Conservation (phyloP, 2,113 vertebrate species). For the Petrocephalus zakoni region DNA sequence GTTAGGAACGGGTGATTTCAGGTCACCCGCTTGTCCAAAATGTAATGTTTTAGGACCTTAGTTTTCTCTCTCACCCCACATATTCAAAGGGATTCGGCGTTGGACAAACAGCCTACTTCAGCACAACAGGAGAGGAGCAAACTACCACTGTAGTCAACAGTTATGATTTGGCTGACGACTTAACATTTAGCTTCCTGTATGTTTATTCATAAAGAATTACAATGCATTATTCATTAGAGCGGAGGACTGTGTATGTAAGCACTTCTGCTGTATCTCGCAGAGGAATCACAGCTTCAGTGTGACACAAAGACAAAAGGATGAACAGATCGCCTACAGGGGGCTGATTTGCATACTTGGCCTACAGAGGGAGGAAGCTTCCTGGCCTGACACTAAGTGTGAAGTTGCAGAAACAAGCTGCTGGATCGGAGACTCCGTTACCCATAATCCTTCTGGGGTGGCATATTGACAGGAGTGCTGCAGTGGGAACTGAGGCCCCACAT, state of each 20-base stretch:
- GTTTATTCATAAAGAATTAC: background rate
- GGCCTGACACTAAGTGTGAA: background rate
- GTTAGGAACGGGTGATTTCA: background rate
- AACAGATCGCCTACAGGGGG: conserved; percentile 33
- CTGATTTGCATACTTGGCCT: background rate
- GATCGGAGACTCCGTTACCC: background rate
- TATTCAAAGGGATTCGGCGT: background rate
- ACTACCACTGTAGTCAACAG: background rate
- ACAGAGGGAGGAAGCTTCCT: background rate
- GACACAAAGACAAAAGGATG: conserved; percentile 32
- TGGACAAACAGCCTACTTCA: background rate
- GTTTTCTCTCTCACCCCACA: background rate
- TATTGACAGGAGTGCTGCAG: background rate
- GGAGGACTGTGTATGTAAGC: conserved; percentile 34
- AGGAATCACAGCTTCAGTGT: background rate
- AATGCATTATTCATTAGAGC: conserved; percentile 45
- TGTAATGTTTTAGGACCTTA: background rate
- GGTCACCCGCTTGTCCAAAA: background rate
- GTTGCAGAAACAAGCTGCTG: background rate
- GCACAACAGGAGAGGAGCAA: background rate
- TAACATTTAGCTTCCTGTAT: background rate
- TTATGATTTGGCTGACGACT: background rate
- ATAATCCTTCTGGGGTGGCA: background rate
- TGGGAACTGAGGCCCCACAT: background rate
- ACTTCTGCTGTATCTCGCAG: conserved; percentile 32